A percentile compares a stretch with the other conserved stretches of the same genome.
Evolutionary conservation across 2,888 invertebrate genomes (phyloP).

Genomic region (Chaetogeoica ovagalla): DNA sequence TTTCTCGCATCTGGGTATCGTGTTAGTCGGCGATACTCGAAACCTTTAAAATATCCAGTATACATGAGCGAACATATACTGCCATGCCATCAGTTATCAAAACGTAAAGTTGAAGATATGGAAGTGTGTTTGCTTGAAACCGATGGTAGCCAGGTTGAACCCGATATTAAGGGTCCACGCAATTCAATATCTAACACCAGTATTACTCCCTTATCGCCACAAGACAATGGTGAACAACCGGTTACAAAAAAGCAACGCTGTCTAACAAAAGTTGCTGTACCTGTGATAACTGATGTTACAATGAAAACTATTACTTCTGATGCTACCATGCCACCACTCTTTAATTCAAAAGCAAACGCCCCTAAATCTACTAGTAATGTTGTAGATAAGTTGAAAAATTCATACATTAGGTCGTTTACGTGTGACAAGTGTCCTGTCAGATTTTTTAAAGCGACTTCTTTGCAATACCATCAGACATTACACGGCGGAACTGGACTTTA

Average conservation of each 20-base stretch:
- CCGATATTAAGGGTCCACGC: neutral
- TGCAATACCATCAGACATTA: slow-evolving; percentile 71
- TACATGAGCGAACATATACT: slow-evolving; percentile 61
- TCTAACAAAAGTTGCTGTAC: slow-evolving; percentile 58
- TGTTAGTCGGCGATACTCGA: slow-evolving; percentile 68
- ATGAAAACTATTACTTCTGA: neutral
- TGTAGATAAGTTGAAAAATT: neutral
- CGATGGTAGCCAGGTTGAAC: neutral
- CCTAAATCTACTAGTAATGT: neutral
- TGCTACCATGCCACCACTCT: neutral
- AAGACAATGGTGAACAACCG: neutral
- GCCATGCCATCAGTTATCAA: slow-evolving; percentile 39
- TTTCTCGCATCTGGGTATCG: slow-evolving; percentile 69
- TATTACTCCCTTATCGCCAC: neutral
- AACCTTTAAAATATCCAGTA: slow-evolving; percentile 64
- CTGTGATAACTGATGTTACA: neutral
- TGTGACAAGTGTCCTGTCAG: slow-evolving; percentile 73
- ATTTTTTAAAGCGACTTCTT: slow-evolving; percentile 72
- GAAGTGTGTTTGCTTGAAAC: slow-evolving; percentile 48
- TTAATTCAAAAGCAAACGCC: too few species aligned
- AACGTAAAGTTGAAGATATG: neutral
- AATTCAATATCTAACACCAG: neutral
- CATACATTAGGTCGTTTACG: slow-evolving; percentile 57
- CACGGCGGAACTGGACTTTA: slow-evolving; percentile 69
- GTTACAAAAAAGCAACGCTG: slow-evolving; percentile 11